phyloP scores from a whole-genome alignment of 1,140 invertebrate species.

The Gyrodactylus salaris region DNA sequence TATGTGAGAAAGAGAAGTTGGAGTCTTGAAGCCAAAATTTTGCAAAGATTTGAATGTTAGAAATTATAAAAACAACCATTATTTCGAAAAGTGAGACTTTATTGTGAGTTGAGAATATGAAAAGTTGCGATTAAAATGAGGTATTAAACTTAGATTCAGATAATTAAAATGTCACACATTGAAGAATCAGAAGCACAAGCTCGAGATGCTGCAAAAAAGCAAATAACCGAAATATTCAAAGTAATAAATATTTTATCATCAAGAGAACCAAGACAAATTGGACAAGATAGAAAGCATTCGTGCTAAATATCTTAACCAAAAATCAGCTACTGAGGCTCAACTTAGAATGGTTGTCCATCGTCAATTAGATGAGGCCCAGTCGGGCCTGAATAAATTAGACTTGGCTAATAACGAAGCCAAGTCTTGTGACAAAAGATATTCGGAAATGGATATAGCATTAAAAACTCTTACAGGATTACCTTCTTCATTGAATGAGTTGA shows the following conservation, averaged over 20 bases:
- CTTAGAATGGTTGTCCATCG: background rate
- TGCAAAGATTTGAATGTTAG: too few species aligned
- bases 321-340: background rate
- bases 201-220: background rate
- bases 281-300: background rate
- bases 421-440: background rate
- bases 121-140: too few species aligned
- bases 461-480: background rate
- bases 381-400: background rate
- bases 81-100: too few species aligned
- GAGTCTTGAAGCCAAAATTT: too few species aligned
- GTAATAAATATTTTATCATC: background rate
- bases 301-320: background rate
- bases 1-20: too few species aligned
- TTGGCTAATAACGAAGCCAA: background rate
- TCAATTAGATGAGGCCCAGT: background rate
- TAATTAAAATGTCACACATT: background rate
- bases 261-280: background rate
- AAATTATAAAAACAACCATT: too few species aligned
- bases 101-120: too few species aligned
- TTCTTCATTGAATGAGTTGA: background rate
- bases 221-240: background rate
- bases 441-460: background rate
- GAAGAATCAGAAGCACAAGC: background rate
- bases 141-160: too few species aligned